A percentile compares a stretch with the other conserved stretches of the same genome.
These are phyloP conservation scores for Phoeniculus purpureus DNA, from an alignment of 2,797 vertebrate species.

Conservation along the genomic window DNA sequence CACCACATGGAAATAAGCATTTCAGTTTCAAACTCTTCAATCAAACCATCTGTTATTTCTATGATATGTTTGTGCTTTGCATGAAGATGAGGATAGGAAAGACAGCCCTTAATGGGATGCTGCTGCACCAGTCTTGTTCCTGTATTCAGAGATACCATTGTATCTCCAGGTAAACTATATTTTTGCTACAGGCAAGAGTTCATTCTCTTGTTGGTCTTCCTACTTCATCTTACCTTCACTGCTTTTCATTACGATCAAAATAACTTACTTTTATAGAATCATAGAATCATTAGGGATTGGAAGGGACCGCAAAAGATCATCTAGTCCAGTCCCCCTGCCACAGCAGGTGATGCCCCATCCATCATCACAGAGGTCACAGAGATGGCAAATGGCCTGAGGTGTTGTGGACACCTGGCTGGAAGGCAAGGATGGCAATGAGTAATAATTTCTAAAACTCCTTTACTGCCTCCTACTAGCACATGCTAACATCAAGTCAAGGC, in stretches of 20 bases:
- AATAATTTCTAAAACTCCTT: neutral
- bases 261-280: neutral
- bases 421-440: neutral
- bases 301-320: no score
- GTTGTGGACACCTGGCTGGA: no score
- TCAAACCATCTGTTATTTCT: neutral
- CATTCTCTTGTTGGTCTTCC: neutral
- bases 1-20: neutral
- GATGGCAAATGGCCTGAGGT: no score
- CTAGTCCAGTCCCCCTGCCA: no score
- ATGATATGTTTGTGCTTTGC: neutral
- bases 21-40: neutral
- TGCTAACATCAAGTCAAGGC: constrained; percentile 6
- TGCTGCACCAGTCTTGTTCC: neutral
- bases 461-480: neutral
- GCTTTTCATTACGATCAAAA: neutral
- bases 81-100: neutral
- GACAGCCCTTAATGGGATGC: neutral
- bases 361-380: no score
- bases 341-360: no score
- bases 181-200: neutral
- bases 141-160: neutral
- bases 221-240: neutral
- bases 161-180: neutral
- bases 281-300: no score